Evolutionary conservation across 2,888 invertebrate species (phyloP).

Genomic region (Parapristionchus giblindavisi): DNA sequence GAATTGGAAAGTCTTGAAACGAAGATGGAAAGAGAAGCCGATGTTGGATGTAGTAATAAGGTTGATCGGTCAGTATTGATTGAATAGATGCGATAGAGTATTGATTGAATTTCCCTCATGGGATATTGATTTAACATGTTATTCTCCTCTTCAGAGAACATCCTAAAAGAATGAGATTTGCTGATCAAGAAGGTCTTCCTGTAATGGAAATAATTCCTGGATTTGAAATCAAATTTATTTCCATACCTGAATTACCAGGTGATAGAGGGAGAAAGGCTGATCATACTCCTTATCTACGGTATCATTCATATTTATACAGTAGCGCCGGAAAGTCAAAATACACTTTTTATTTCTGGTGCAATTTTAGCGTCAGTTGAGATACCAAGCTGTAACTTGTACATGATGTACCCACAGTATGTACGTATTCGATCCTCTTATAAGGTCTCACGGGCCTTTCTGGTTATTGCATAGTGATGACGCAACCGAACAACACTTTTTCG

Average conservation of each 20-base stretch:
- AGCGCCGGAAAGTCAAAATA: too few relatives aligned
- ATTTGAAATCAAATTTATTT: conserved; percentile 80
- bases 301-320: too few relatives aligned
- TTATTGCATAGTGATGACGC: too few relatives aligned
- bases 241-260: conserved; percentile 56
- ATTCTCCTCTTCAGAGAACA: conserved; percentile 46
- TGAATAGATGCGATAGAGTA: too few relatives aligned
- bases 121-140: not conserved
- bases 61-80: conserved; percentile 42
- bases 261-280: conserved; percentile 26
- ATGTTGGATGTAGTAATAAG: conserved; percentile 41
- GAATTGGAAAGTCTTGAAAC: conserved; percentile 65
- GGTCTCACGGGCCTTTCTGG: too few relatives aligned
- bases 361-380: too few relatives aligned
- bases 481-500: too few relatives aligned
- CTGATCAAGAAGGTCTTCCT: conserved; percentile 77
- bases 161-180: conserved; percentile 58
- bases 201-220: conserved; percentile 83
- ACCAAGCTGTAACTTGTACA: too few relatives aligned
- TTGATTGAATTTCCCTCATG: too few relatives aligned
- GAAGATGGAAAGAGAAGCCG: conserved; percentile 49
- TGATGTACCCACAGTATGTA: too few relatives aligned
- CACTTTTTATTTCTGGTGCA: too few relatives aligned
- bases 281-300: conserved; percentile 28
- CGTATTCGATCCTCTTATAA: too few relatives aligned